Evolutionary conservation across 2,888 invertebrate species (phyloP).

Genomic region (Metallyticus violacea): DNA sequence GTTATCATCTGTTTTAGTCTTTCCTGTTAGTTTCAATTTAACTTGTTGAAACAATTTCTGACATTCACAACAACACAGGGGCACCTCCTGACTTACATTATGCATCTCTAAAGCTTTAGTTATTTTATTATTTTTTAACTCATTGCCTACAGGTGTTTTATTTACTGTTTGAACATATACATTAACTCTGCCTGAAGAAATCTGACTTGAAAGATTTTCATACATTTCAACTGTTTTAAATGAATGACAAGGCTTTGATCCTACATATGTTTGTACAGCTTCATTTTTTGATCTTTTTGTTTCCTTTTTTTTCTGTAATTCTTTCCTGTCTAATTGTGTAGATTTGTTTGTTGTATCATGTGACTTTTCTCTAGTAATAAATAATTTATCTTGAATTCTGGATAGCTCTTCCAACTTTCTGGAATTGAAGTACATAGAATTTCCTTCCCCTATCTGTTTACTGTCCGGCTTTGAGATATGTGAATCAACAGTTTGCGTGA

Average conservation of each 20-base stretch:
- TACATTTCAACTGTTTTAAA: not conserved
- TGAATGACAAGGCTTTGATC: not conserved
- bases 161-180: not conserved
- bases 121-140: not conserved
- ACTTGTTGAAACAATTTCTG: not conserved
- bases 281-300: not conserved
- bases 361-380: not conserved
- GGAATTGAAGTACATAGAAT: not conserved
- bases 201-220: not conserved
- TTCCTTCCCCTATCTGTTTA: not conserved
- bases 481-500: not conserved
- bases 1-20: not conserved
- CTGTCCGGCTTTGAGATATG: not conserved
- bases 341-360: not conserved
- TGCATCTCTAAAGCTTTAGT: not conserved
- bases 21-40: not conserved
- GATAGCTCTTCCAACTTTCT: not conserved
- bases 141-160: conserved; percentile 8
- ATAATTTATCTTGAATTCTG: not conserved
- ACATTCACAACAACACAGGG: conserved; percentile 20
- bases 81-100: not conserved
- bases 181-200: not conserved
- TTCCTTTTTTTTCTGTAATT: not conserved
- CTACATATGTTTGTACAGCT: not conserved
- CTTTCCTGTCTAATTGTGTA: not conserved